Conservation (phyloP, 1,140 invertebrate genomes). For the Heliconius congener region DNA sequence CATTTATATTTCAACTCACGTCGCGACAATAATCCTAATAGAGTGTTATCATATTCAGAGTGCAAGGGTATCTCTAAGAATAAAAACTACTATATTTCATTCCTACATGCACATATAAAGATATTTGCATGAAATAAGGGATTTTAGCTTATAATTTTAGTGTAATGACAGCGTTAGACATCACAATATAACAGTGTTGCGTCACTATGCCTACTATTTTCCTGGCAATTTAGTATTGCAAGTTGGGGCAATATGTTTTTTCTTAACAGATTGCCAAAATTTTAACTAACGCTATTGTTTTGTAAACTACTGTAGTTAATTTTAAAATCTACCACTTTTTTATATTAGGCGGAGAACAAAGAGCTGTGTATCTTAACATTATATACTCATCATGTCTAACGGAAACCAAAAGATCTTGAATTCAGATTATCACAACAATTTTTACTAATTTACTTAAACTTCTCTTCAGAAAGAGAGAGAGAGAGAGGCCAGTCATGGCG, state of each 20-base stretch:
- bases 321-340: too few species aligned
- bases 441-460: not conserved
- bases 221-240: too few species aligned
- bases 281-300: too few species aligned
- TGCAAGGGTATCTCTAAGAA: slow-evolving; percentile 19
- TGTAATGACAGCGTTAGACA: not conserved
- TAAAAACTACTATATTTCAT: slow-evolving; percentile 1
- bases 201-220: too few species aligned
- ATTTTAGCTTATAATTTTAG: slow-evolving; percentile 1
- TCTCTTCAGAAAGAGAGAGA: too few species aligned
- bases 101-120: not conserved
- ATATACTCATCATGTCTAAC: too few species aligned
- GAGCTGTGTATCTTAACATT: too few species aligned
- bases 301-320: too few species aligned
- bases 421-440: not conserved
- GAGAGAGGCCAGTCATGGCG: not conserved
- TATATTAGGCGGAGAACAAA: too few species aligned
- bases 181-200: not conserved
- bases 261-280: too few species aligned
- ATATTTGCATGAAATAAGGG: not conserved
- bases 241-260: too few species aligned
- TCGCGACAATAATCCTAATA: slow-evolving; percentile 32
- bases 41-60: slow-evolving; percentile 18
- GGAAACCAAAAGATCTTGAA: not conserved
- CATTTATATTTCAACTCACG: slow-evolving; percentile 30